Evolutionary conservation across 2,113 vertebrate species (phyloP), one percentile per base, ranked within the genome.

Genomic region (Atrichornis clamosus): DNA sequence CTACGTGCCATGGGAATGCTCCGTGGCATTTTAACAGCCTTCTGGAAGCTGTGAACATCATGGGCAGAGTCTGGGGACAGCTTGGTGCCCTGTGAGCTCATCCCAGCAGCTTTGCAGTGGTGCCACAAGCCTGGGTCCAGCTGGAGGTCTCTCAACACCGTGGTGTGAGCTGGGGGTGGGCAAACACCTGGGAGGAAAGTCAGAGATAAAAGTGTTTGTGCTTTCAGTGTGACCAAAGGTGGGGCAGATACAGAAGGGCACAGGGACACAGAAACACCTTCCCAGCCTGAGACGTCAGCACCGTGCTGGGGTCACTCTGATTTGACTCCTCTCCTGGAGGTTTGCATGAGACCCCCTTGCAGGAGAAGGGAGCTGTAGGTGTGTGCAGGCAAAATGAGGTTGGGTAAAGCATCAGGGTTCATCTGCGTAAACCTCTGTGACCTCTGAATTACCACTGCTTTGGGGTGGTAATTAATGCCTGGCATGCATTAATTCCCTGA

Each of bases 1-100:
- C 44, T 0, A 3, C 44, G 47, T 0, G 12, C 44, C 19, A 0
- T 0, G 5, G 8, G 19, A 23, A 15, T 0, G 20, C 27, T 24
- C 73, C 3, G 39, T 2, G 60, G 17, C 1, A 2, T 6, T 63
- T 30, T 0, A 74, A 10, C 20, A 46, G 1, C 13, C 6, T 8
- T 11, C 39, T 14, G 16, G 35, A 1, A 42, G 50, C n/a, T 11
- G 50, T 32, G 87, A 21, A 3, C 1, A 1, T 1, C 32, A 1
- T 0, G 21, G 73, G 72, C 35, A 16, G 53, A 0, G 27, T 2
- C 33, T 16, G 50, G 80, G 23, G 15, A 32, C 33, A 10, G 4
- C 12, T 2, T 33, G 53, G 63, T 23, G 69, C 33, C 39, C 58
- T 8, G 1, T 1, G 44, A 42, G 76, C 83, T 65, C 37, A 4